Percentiles rank a stretch among this genome's conserved stretches.
Evolutionary conservation across 2,888 invertebrate genomes (phyloP).

Genomic region (Zeuzera pyrina): DNA sequence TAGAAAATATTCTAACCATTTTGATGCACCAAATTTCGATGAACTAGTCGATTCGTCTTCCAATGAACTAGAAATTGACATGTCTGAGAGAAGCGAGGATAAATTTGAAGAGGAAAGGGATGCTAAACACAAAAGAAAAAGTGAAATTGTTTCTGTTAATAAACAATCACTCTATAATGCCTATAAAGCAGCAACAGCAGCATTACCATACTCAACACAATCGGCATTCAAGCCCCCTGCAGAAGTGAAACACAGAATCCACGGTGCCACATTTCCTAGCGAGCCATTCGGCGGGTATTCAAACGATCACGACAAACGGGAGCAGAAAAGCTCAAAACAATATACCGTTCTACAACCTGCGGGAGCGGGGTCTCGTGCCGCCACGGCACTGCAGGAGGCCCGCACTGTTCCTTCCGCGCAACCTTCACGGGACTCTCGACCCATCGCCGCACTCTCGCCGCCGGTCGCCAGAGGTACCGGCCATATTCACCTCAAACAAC

Average conservation of each 20-base stretch:
- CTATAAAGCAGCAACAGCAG: constrained; percentile 68
- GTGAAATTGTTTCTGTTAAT: constrained; percentile 61
- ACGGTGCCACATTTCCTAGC: constrained; percentile 63
- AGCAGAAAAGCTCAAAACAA: constrained; percentile 78
- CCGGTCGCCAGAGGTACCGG: constrained; percentile 82
- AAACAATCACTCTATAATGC: constrained; percentile 71
- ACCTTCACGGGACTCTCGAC: constrained; percentile 62
- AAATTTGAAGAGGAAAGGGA: constrained; percentile 75
- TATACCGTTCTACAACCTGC: constrained; percentile 92
- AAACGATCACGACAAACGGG: constrained; percentile 59
- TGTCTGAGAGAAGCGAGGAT: constrained; percentile 80
- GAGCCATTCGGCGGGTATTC: constrained; percentile 85
- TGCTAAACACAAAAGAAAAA: constrained; percentile 58
- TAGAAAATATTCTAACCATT: constrained; percentile 72
- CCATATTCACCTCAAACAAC: constrained; percentile 30
- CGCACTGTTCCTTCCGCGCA: constrained; percentile 67
- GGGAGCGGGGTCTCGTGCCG: constrained; percentile 84
- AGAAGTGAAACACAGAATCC: constrained; percentile 73
- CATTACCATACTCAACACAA: constrained; percentile 79
- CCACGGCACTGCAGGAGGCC: constrained; percentile 85
- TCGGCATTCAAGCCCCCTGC: constrained; percentile 87
- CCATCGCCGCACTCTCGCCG: constrained; percentile 78
- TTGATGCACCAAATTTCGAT: constrained; percentile 83
- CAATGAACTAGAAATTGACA: constrained; percentile 84
- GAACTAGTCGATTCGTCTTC: constrained; percentile 84